These are phyloP conservation scores for Bos indicus DNA, from an alignment of 2,113 vertebrate genomes.

Conservation along the genomic window DNA sequence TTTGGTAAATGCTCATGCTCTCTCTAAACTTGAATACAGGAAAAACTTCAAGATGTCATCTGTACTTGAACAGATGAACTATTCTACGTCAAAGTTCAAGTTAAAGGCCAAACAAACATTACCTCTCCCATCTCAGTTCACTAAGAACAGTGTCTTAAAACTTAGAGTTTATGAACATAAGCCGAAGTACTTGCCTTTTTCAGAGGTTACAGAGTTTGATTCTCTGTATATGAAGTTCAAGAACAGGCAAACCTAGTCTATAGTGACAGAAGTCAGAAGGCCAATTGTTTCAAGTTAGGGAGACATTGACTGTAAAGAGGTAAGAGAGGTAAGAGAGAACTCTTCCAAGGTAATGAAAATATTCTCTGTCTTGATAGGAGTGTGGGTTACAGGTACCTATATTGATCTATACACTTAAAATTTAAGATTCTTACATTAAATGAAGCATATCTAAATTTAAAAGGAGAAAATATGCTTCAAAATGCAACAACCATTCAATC, in stretches of 20 bases:
- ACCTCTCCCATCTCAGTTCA: neutral
- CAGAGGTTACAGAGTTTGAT: neutral
- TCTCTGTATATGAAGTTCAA: neutral
- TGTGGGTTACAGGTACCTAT: neutral
- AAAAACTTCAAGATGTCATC: too few relatives aligned
- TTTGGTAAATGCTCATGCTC: neutral
- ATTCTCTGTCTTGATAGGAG: neutral
- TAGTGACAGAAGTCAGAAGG: neutral
- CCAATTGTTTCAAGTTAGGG: fast-evolving
- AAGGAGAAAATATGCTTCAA: neutral
- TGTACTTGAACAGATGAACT: neutral
- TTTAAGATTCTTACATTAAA: neutral
- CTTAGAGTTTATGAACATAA: neutral
- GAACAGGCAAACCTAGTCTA: neutral
- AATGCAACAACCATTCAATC: neutral
- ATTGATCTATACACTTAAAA: neutral
- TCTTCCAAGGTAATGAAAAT: neutral
- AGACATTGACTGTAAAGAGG: neutral
- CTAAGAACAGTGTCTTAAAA: neutral
- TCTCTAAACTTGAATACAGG: neutral
- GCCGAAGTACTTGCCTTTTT: neutral
- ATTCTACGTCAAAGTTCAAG: neutral
- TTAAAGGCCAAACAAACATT: neutral
- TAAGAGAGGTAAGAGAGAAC: neutral
- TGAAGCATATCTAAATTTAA: neutral